Conservation (phyloP, 92 coral and sea anemone genomes). For the Ricordea florida region DNA sequence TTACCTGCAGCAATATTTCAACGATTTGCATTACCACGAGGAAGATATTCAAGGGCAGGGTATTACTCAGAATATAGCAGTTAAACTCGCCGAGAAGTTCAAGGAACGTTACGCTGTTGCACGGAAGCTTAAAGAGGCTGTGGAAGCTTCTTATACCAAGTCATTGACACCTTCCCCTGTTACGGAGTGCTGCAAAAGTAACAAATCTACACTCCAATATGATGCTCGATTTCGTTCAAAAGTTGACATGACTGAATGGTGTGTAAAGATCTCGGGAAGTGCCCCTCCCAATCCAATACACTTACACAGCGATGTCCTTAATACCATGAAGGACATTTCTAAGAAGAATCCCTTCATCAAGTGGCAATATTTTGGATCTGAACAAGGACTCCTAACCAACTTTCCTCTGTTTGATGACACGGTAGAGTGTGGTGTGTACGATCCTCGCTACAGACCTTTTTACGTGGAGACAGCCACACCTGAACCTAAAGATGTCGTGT, state of each 20-base stretch:
- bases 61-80: too few species aligned
- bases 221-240: constrained; percentile 65
- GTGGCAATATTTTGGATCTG: constrained; percentile 76
- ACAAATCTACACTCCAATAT: constrained; percentile 13
- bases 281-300: constrained; percentile 4
- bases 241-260: constrained; percentile 26
- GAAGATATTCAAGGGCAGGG: too few species aligned
- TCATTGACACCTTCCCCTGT: background rate
- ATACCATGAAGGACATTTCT: constrained; percentile 16
- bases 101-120: constrained; percentile 23
- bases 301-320: constrained; percentile 22
- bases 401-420: constrained; percentile 36
- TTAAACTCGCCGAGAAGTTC: too few species aligned
- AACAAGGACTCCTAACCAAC: constrained; percentile 40
- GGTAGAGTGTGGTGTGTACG: constrained; percentile 38
- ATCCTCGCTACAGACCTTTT: constrained; percentile 63
- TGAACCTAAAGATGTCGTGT: constrained; percentile 63
- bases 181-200: constrained; percentile 48
- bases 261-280: constrained; percentile 31
- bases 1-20: too few species aligned
- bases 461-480: constrained; percentile 67
- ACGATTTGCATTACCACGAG: too few species aligned
- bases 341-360: constrained; percentile 9
- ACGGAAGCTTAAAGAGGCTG: constrained; percentile 16
- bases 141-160: constrained; percentile 44